Base-by-base conservation (phyloP, 2,888 invertebrate species). In the Tetragnatha montana region DNA sequence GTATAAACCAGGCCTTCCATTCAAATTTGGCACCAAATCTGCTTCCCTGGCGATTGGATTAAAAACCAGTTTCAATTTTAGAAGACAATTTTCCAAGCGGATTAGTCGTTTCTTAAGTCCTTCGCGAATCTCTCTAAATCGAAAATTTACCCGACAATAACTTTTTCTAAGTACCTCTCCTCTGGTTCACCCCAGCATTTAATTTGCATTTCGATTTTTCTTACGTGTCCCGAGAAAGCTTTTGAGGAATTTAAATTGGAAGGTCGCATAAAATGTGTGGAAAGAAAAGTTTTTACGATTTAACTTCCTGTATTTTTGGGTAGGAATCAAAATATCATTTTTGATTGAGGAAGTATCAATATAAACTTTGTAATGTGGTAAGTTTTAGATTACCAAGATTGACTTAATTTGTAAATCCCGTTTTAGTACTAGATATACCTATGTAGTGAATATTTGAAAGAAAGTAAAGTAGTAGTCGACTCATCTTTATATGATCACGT, bases 181-280 rank as follows among this genome's bases (percentile, higher is more conserved):
- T 35, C 69, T 49, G 7, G 49, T 49, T 10, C 69, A 22, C 78
- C 51, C 71, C 69, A 69, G 69, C 87, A 78, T 88, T 88, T 88
- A 88, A 88, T 88, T 88, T 88, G 81, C 82, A 88, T 82, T 81
- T 82, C 81, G 68, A 75, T 87, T 87, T 87, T 87, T 74, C 70
- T n/a, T 82, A 49, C 79, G 74, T 78, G 69, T 81, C 51, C 74
- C 73, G 19, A 17, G 19, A 73, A 70, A 8, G 70, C 51, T 85
- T 35, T 85, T 17, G 78, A 78, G 50, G 78, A 78, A 85, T 85
- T 85, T 78, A 85, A 85, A 85, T 85, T 22, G n/a, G 19, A 76
- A 60, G 60, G 82, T 60, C 60, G 82, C 73, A 60, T 82, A 50
- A 60, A 60, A 51, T 74, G 70, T n/a, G 51, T 74, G 60, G 73